phyloP scores from a whole-genome alignment of 2,888 invertebrate species.

The Neoscelio sp. region DNA sequence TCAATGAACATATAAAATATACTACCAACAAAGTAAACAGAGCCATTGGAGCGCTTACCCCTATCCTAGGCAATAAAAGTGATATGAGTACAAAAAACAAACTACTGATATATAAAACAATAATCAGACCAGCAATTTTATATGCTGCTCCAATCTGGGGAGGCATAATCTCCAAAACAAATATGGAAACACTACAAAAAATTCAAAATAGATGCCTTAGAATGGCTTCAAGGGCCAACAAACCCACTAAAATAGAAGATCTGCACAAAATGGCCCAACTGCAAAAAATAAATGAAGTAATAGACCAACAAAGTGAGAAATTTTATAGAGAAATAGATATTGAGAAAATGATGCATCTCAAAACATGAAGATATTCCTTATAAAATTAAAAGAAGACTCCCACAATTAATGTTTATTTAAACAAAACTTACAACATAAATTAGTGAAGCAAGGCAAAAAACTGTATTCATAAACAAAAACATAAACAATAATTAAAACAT shows the following conservation, averaged over 20 bases:
- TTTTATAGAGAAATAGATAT: too few relatives aligned
- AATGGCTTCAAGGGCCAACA: slow-evolving; percentile 29
- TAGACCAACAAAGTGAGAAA: too few relatives aligned
- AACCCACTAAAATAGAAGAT: slow-evolving; percentile 13
- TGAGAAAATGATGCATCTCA: too few relatives aligned
- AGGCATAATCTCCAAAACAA: slow-evolving; percentile 23
- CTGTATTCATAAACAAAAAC: too few relatives aligned
- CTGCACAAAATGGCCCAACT: slow-evolving; percentile 38
- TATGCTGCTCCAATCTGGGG: slow-evolving; percentile 70
- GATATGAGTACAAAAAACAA: slow-evolving; percentile 61
- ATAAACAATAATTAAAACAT: too few relatives aligned
- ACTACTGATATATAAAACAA: slow-evolving; percentile 68
- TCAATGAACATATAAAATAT: slow-evolving; percentile 52
- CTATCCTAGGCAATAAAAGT: slow-evolving; percentile 33
- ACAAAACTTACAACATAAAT: too few relatives aligned
- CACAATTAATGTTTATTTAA: too few relatives aligned
- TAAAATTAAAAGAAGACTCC: too few relatives aligned
- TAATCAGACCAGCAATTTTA: slow-evolving; percentile 67
- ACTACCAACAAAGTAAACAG: slow-evolving; percentile 28
- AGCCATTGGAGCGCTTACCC: slow-evolving; percentile 46
- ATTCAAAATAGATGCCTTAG: slow-evolving; percentile 58
- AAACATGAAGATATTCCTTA: too few relatives aligned
- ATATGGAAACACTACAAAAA: slow-evolving; percentile 13
- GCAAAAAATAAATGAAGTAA: not conserved
- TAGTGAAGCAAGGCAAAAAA: too few relatives aligned